A percentile compares a stretch with the other conserved stretches of the same genome.
Evolutionary conservation across 2,797 vertebrate genomes (phyloP).

Genomic region (Nyctibius grandis): DNA sequence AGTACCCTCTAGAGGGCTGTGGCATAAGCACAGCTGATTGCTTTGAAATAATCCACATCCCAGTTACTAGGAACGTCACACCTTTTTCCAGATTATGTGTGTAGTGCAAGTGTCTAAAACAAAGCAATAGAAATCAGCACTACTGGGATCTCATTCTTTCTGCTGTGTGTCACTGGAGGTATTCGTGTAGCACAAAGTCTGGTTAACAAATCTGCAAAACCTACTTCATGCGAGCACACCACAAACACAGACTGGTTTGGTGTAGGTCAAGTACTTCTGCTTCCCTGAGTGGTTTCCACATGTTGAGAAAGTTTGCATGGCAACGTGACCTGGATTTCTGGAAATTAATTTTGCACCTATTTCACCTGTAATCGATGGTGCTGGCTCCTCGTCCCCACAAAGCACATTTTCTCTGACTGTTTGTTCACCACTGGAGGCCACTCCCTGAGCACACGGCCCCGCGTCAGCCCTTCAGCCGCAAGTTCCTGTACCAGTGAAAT

Average conservation of each 20-base stretch:
- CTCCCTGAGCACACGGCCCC: not conserved
- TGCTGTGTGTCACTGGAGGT: not conserved
- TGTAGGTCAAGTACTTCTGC: not conserved
- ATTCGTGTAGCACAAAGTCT: not conserved
- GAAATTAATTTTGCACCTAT: not conserved
- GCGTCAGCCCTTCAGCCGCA: not conserved
- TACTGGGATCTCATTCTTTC: not conserved
- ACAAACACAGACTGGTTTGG: not conserved
- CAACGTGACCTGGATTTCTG: not conserved
- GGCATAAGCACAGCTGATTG: not conserved
- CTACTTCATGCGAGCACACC: too few species aligned
- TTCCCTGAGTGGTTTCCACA: not conserved
- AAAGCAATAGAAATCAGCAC: not conserved
- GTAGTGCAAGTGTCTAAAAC: not conserved
- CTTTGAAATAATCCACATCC: not conserved
- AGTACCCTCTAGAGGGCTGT: not conserved
- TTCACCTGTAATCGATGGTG: accelerated
- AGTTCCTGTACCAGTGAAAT: not conserved
- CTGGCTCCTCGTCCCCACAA: not conserved
- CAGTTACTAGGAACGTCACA: accelerated
- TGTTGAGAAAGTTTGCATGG: not conserved
- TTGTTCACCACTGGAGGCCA: not conserved
- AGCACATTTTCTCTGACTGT: accelerated
- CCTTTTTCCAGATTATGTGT: not conserved
- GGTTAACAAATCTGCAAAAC: not conserved